Conservation (phyloP, 2,888 invertebrate genomes). For the Stomorhina lunata region DNA sequence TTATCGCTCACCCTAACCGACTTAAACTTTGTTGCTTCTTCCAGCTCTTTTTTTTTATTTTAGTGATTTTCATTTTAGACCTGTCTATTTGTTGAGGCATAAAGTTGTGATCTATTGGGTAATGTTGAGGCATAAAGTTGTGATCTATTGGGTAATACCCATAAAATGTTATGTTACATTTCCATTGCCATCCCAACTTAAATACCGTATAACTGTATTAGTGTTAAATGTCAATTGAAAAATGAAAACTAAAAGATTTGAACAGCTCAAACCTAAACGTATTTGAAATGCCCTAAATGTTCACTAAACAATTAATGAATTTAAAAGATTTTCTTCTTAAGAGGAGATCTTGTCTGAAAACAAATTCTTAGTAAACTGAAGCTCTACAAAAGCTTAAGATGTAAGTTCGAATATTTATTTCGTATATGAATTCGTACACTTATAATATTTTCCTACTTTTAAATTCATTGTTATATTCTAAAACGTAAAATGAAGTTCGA, state of each 20-base stretch:
- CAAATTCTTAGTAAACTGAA: no score
- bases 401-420: no score
- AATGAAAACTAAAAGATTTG: not conserved
- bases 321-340: not conserved
- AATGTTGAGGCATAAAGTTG: not conserved
- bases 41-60: not conserved
- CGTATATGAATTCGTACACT: no score
- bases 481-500: no score
- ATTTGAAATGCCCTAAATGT: not conserved
- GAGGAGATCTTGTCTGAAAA: no score
- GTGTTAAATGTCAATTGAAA: not conserved
- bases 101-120: not conserved
- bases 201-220: conserved; percentile 10
- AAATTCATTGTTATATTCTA: no score
- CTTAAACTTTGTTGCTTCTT: no score
- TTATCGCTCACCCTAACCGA: no score
- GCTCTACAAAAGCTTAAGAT: no score
- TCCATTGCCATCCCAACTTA: not conserved
- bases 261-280: no score
- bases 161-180: not conserved
- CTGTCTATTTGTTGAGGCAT: conserved; percentile 15
- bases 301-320: not conserved
- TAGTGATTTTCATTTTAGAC: not conserved
- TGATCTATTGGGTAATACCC: not conserved
- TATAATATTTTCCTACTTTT: no score